Evolutionary conservation across 2,113 vertebrate genomes (phyloP), one percentile per base, ranked within the genome.

Genomic region (Pseudopodoces humilis): DNA sequence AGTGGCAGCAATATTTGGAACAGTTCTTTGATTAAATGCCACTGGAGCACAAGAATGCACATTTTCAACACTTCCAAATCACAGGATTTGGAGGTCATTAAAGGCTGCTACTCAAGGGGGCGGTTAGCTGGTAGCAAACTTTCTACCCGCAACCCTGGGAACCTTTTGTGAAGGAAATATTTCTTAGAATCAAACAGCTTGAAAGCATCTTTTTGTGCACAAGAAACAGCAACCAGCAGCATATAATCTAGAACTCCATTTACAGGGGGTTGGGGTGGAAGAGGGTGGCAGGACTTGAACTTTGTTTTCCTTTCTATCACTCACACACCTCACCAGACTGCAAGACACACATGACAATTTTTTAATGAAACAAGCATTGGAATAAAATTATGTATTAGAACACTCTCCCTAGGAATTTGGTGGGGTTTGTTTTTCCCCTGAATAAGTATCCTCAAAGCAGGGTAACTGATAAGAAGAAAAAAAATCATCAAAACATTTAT

Each of bases 231-330:
- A 93, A 78, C 14, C 81, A 70, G 77, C 71, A 94, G 90, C 64
- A 94, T 58, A 62, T 76, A 86, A 81, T 94, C 92, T 49, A 67
- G 59, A 93, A 71, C 87, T 97, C 53, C 60, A 35, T 90, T 88
- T 71, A 76, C 17, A 63, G n/a, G 31, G 27, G 17, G 15, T 4
- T 24, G 10, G n/a, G 30, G 11, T 30, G 6, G 53, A 23, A 78
- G 25, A 10, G 21, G 9, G 35, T 41, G 15, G 22, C 16, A 41
- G n/a, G 15, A 53, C 50, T 16, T 76, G 30, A 80, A 52, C 11
- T 74, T 75, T 64, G 7, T 67, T 69, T 63, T 23, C 43, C 25
- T 78, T 78, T 78, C 7, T 63, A 33, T 79, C 67, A 63, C 39
- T 88, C 76, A 78, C 53, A 93, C 47, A 70, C 37, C 49, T 85